Evolutionary conservation across 92 coral and sea anemone species (phyloP).

Genomic region (Bergia puertoricense): DNA sequence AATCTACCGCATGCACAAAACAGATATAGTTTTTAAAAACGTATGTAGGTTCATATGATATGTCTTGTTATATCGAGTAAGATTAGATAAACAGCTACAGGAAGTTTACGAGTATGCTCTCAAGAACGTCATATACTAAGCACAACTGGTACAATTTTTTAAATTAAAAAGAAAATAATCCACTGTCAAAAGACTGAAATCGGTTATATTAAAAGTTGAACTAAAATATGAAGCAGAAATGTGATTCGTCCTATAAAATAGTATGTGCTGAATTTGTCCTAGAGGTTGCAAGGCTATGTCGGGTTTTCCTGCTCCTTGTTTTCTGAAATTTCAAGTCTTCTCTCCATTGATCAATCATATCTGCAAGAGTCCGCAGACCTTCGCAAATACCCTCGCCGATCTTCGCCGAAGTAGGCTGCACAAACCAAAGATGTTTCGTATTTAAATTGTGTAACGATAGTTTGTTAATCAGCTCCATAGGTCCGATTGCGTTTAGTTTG

Average conservation of each 20-base stretch:
- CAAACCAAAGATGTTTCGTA: slow-evolving; percentile 89
- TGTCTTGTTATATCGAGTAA: neutral
- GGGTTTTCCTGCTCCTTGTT: slow-evolving; percentile 53
- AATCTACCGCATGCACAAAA: slow-evolving; percentile 13
- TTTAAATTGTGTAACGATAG: slow-evolving; percentile 78
- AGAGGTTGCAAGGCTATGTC: slow-evolving; percentile 64
- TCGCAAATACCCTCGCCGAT: slow-evolving; percentile 91
- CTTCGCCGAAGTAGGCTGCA: slow-evolving; percentile 90
- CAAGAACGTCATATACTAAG: too few relatives aligned
- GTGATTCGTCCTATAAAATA: slow-evolving; percentile 48
- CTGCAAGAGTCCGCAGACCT: slow-evolving; percentile 81
- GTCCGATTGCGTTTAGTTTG: slow-evolving; percentile 77
- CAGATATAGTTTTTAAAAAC: neutral
- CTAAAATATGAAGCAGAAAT: neutral
- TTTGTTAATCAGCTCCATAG: slow-evolving; percentile 72
- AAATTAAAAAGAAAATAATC: neutral
- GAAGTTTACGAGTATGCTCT: neutral
- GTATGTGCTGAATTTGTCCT: slow-evolving; percentile 78
- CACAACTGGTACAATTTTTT: neutral
- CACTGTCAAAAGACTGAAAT: neutral
- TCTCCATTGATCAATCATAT: slow-evolving; percentile 93
- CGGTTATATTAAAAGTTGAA: neutral
- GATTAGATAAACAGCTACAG: neutral
- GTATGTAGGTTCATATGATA: neutral
- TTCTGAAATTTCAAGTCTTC: slow-evolving; percentile 73